Evolutionary conservation across 35 echinoderm and acorn worm species (phyloP), one percentile per base, ranked within the genome.

Genomic region (Acanthaster planci): DNA sequence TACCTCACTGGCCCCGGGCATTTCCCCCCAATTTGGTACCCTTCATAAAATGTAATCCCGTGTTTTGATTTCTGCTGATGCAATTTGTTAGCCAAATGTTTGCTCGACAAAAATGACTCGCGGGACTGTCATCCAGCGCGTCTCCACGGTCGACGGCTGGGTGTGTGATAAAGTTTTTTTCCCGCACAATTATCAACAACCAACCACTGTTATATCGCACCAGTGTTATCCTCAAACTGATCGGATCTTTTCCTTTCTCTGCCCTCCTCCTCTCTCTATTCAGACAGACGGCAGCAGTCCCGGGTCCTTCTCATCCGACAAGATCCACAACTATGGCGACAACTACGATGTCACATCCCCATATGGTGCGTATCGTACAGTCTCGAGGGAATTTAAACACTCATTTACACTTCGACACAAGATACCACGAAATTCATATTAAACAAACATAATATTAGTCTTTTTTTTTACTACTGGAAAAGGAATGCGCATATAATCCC

Each of bases 251-350:
- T 81, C n/a, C 23, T 51, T 26, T 47, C 21, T 22, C 6, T 81
- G 32, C 7, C 22, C 30, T 91, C n/a, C 78, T 84, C 34, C 76
- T 83, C 14, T 84, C 79, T 60, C 18, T 15, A 51, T 86, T 81
- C 80, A 97, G 94, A 97, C 94, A 40, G 94, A 97, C 54, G 91
- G 94, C n/a, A 93, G 94, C 34, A 97, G 94, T 84, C 94, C 94
- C 2, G 94, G 94, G 0, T 97, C 94, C 16, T 97, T 88, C 27
- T 92, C 94, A n/a, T 97, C 94, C 22, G 94, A 97, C 51, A 97
- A 97, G 67, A 88, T 92, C 78, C 90, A 97, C 50, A 90, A 97
- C 18, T 97, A 92, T 76, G 94, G 90, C 1, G 94, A 95, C 50
- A 86, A 86, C 30, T 97, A 93, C 58, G 94, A 97, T 44, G 87